A percentile compares a stretch with the other conserved stretches of the same genome.
phyloP scores from a whole-genome alignment of 2,888 invertebrate genomes.

The Drosophila kuntzei region DNA sequence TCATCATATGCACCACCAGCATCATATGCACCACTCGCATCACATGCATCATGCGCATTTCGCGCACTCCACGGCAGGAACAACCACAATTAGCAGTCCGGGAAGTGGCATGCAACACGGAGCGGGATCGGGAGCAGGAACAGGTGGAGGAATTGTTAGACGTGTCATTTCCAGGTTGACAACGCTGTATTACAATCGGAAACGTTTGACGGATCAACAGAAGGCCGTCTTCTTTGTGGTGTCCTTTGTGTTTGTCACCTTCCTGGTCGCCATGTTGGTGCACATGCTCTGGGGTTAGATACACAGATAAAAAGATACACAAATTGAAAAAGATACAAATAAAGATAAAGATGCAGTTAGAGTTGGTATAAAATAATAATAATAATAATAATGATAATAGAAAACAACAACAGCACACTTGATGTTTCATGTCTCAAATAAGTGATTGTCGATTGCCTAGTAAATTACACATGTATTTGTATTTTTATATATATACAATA shows the following conservation, averaged over 20 bases:
- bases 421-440: slow-evolving; percentile 53
- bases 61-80: slow-evolving; percentile 29
- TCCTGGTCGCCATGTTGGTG: slow-evolving; percentile 84
- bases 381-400: too few species aligned
- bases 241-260: slow-evolving; percentile 84
- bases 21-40: slow-evolving; percentile 72
- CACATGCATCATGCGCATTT: slow-evolving; percentile 71
- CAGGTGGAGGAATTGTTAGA: slow-evolving; percentile 84
- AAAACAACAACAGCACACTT: too few species aligned
- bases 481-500: slow-evolving; percentile 39
- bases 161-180: slow-evolving; percentile 85
- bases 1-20: slow-evolving; percentile 65
- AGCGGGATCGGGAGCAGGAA: slow-evolving; percentile 56
- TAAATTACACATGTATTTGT: slow-evolving; percentile 59
- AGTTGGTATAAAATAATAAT: background rate
- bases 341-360: background rate
- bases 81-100: background rate
- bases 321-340: background rate
- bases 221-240: slow-evolving; percentile 84
- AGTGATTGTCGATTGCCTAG: slow-evolving; percentile 51
- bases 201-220: slow-evolving; percentile 84
- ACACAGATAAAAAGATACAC: background rate
- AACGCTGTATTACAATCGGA: slow-evolving; percentile 83
- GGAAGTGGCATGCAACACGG: slow-evolving; percentile 60
- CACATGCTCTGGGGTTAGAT: slow-evolving; percentile 78